Evolutionary conservation across 2,888 invertebrate species (phyloP).

Genomic region (Epinotia brunnichana): DNA sequence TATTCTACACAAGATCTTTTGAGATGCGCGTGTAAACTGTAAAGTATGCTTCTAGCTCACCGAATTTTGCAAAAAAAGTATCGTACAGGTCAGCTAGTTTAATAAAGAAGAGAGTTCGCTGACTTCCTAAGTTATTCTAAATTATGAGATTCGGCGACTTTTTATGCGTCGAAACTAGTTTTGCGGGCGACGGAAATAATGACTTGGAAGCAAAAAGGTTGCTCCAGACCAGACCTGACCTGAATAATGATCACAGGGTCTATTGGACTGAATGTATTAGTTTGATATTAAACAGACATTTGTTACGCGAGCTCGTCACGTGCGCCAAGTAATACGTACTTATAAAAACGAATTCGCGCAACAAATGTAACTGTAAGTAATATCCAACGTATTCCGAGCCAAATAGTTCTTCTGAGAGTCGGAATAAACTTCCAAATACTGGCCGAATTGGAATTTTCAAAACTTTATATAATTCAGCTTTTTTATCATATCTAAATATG

Average conservation of each 20-base stretch:
- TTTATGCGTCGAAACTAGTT: conserved; percentile 42
- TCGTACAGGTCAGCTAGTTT: background rate
- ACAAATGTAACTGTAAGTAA: background rate
- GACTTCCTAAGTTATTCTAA: conserved; percentile 42
- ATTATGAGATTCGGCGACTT: conserved; percentile 35
- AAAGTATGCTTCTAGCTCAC: background rate
- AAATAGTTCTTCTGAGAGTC: background rate
- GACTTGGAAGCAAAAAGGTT: conserved; percentile 35
- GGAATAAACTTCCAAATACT: background rate
- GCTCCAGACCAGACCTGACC: conserved; percentile 28
- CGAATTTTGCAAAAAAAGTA: background rate
- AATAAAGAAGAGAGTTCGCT: conserved; percentile 25
- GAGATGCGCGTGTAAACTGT: background rate
- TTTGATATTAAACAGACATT: background rate
- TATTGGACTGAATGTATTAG: background rate
- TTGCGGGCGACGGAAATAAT: conserved; percentile 38
- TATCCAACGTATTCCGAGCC: too few relatives aligned
- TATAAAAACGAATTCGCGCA: background rate
- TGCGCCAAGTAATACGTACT: background rate
- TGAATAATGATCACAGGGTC: conserved; percentile 33
- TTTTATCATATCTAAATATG: too few relatives aligned
- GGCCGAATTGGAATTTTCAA: background rate
- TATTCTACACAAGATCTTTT: background rate
- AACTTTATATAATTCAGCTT: background rate
- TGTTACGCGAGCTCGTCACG: background rate